Conservation (phyloP, 2,797 vertebrate genomes). For the Pipistrellus pygmaeus region DNA sequence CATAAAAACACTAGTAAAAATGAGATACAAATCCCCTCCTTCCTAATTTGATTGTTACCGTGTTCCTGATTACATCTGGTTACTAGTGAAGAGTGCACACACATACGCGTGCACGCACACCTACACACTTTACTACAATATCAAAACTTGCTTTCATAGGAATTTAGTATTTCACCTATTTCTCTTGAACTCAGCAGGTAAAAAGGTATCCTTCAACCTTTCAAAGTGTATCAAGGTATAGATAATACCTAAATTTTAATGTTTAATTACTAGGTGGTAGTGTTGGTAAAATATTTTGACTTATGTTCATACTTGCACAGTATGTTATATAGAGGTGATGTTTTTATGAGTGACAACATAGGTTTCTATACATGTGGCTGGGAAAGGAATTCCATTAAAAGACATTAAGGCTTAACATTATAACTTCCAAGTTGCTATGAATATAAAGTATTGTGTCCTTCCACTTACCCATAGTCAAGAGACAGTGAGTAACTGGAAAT, state of each 20-base stretch:
- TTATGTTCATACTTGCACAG: neutral
- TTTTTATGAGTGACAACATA: neutral
- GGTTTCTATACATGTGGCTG: neutral
- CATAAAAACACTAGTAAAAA: neutral
- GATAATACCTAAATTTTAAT: neutral
- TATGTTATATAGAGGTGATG: neutral
- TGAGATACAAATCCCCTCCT: neutral
- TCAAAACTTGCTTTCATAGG: neutral
- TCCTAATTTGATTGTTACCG: neutral
- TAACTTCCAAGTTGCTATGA: neutral
- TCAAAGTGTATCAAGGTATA: neutral
- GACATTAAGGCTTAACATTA: neutral
- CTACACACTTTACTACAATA: neutral
- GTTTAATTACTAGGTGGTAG: neutral
- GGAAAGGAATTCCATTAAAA: neutral
- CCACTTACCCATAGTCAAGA: neutral
- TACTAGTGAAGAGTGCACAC: neutral
- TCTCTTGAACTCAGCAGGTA: neutral
- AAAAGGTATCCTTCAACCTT: neutral
- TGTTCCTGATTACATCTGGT: neutral
- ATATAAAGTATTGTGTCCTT: neutral
- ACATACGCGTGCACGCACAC: neutral
- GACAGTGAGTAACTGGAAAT: neutral
- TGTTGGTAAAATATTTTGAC: neutral
- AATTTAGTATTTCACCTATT: conserved; percentile 21